Base-by-base conservation (phyloP, 2,888 invertebrate species). In the Dryadula phaetusa region DNA sequence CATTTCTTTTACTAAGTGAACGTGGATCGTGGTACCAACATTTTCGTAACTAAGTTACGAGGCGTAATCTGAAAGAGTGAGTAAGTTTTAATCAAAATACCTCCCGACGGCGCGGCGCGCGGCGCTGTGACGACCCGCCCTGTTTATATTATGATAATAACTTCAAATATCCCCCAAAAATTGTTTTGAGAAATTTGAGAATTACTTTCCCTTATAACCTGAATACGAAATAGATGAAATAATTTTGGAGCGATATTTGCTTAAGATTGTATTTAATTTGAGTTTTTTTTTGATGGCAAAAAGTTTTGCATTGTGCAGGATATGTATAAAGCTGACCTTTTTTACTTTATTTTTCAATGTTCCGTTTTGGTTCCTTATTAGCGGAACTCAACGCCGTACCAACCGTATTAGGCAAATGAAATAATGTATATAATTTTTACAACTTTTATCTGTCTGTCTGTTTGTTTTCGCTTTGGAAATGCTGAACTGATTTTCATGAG, bases 41-140 rank as follows among this genome's bases (percentile, higher is more conserved):
- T 46, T 49, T 66, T 34, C 22, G 8, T 66, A 66, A 61, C 68
- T 68, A n/a, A n/a, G n/a, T n/a, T 61, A 53, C 34, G 37, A 61
- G 61, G 54, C 44, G 61, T 46, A 49, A 64, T 53, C 54, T 53
- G 60, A 47, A 44, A 54, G 54, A 69, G 62, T 62, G 65, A 49
- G 54, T 65, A 69, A 65, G 65, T 68, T 69, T 68, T 69, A 69
- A 69, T 69, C 68, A 65, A 69, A 69, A 69, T 65, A 69, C 58
- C 60, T 65, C 34, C n/a, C 46, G 44, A 46, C 22, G 25, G 25
- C 28, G 49, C 14, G 14, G 49, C 49, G 44, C 53, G 32, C 22
- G 58, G 54, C 42, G 56, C 46, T 44, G 61, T 58, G 67, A 68
- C 64, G 64, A 54, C 34, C 67, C 67, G 53, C 53, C 53, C 62